phyloP scores from a whole-genome alignment of 2,797 vertebrate species.

The Danio choprae region DNA sequence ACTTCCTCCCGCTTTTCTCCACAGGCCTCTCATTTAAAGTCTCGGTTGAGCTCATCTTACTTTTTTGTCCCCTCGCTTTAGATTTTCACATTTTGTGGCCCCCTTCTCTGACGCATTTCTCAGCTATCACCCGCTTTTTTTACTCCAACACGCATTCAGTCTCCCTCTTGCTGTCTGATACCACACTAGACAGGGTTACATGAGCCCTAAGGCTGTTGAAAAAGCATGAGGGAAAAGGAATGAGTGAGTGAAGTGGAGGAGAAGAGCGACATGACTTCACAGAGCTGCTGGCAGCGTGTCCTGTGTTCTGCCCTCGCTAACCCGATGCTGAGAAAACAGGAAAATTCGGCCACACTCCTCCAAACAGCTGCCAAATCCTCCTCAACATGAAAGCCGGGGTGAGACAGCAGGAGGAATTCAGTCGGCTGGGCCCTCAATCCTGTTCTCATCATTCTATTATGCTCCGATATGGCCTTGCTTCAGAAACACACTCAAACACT shows the following conservation, averaged over 20 bases:
- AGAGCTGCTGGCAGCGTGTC: constrained; percentile 29
- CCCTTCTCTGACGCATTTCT: constrained; percentile 18
- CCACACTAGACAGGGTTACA: constrained; percentile 33
- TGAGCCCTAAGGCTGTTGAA: constrained; percentile 22
- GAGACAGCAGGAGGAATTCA: constrained; percentile 30
- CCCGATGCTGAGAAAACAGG: constrained; percentile 13
- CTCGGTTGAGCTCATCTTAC: constrained; percentile 14
- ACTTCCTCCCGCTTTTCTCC: constrained; percentile 36
- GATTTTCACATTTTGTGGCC: constrained; percentile 17
- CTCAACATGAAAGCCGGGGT: background rate
- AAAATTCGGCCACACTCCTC: constrained; percentile 25
- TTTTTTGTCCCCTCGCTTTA: constrained; percentile 31
- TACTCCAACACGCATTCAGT: constrained; percentile 18
- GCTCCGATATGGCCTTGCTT: background rate
- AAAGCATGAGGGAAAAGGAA: constrained; percentile 29
- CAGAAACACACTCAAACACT: constrained; percentile 7
- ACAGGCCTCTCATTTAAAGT: constrained; percentile 33
- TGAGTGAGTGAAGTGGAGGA: constrained; percentile 8
- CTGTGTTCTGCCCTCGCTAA: constrained; percentile 31
- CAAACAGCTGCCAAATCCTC: constrained; percentile 43
- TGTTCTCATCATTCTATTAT: constrained; percentile 19
- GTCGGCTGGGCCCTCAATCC: background rate
- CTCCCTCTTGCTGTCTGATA: constrained; percentile 26
- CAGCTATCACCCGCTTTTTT: constrained; percentile 29
- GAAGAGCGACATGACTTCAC: constrained; percentile 31